Evolutionary conservation across 1,140 invertebrate genomes (phyloP).

Genomic region (Vanessa tameamea): DNA sequence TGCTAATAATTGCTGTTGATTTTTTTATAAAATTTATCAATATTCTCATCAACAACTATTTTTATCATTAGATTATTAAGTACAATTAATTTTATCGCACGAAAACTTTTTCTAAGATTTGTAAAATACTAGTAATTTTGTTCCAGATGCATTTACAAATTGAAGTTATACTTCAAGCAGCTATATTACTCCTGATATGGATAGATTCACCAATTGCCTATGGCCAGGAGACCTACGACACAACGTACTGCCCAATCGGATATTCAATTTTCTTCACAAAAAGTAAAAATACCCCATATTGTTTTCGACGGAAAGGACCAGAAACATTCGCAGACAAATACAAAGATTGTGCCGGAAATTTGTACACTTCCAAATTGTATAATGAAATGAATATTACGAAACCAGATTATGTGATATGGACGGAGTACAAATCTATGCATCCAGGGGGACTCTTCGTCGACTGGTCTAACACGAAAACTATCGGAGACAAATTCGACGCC

Average conservation of each 20-base stretch:
- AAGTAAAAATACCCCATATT: constrained; percentile 43
- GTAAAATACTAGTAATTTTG: not conserved
- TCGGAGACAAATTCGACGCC: constrained; percentile 42
- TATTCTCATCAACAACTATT: too few relatives aligned
- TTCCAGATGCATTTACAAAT: constrained; percentile 17
- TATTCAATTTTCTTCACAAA: constrained; percentile 50
- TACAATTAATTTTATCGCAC: too few relatives aligned
- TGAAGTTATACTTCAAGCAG: not conserved
- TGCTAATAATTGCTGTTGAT: too few relatives aligned
- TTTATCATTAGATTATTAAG: too few relatives aligned
- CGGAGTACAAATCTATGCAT: constrained; percentile 67
- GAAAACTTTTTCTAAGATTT: too few relatives aligned
- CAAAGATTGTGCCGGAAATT: constrained; percentile 63
- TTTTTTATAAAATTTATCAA: too few relatives aligned
- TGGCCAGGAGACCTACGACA: not conserved
- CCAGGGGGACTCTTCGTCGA: constrained; percentile 71
- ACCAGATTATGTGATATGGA: constrained; percentile 61
- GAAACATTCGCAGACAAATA: constrained; percentile 63
- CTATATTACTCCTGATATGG: constrained; percentile 20
- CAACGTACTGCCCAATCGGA: constrained; percentile 53
- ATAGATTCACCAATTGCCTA: constrained; percentile 1
- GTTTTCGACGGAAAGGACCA: constrained; percentile 60
- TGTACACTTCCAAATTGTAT: constrained; percentile 57
- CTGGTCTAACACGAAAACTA: constrained; percentile 55
- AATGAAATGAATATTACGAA: constrained; percentile 51